phyloP scores from a whole-genome alignment of 2,888 invertebrate genomes.

The Protophormia terraenovae region DNA sequence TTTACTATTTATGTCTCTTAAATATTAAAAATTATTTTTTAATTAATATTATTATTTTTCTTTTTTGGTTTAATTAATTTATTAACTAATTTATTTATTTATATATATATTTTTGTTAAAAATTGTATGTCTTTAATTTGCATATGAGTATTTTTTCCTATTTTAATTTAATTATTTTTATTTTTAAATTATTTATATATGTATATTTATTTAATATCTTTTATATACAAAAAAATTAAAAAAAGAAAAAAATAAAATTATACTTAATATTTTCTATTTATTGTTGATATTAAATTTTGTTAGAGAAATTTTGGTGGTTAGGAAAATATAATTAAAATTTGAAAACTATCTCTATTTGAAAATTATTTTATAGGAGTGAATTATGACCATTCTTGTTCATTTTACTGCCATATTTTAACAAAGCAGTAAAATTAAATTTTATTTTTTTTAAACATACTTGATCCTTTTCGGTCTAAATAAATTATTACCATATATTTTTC shows the following conservation, averaged over 20 bases:
- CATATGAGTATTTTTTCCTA: slow-evolving; percentile 71
- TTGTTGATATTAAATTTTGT: not conserved
- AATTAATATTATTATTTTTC: slow-evolving; percentile 54
- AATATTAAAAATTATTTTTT: slow-evolving; percentile 28
- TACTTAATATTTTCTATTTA: not conserved
- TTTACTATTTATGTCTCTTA: slow-evolving; percentile 53
- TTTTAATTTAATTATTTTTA: slow-evolving; percentile 71
- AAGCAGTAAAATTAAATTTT: too few species aligned
- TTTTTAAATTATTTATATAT: slow-evolving; percentile 14
- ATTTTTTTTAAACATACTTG: too few species aligned
- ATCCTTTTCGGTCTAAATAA: too few species aligned
- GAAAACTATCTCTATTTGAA: not conserved
- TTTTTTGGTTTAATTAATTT: slow-evolving; percentile 62
- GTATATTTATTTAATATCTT: slow-evolving; percentile 14
- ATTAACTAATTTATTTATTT: slow-evolving; percentile 49
- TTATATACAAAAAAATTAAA: slow-evolving; percentile 34
- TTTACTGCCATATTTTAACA: too few species aligned
- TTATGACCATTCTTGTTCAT: too few species aligned
- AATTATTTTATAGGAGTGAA: too few species aligned
- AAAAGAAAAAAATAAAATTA: not conserved
- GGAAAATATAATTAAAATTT: not conserved
- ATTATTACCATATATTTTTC: too few species aligned
- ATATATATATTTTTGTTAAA: slow-evolving; percentile 51
- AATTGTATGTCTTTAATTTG: slow-evolving; percentile 67
- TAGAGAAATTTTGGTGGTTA: not conserved